phyloP scores from a whole-genome alignment of 2,888 invertebrate species.

The Luperina testacea region DNA sequence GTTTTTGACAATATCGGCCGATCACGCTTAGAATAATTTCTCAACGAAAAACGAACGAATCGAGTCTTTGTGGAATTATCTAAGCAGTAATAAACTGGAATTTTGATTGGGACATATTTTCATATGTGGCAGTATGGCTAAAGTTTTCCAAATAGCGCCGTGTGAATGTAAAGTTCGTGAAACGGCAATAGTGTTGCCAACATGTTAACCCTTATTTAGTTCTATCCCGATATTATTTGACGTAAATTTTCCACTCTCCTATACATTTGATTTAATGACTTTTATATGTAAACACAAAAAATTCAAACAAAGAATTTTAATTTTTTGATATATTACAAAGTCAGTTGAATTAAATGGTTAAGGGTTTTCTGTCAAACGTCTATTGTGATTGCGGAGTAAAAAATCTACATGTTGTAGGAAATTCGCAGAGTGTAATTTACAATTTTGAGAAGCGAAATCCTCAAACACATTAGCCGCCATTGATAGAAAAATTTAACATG shows the following conservation, averaged over 20 bases:
- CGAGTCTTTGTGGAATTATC: constrained; percentile 15
- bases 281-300: constrained; percentile 38
- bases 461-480: constrained; percentile 23
- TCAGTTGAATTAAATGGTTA: constrained; percentile 21
- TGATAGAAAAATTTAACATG: constrained; percentile 19
- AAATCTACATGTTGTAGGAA: constrained; percentile 39
- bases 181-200: constrained; percentile 42
- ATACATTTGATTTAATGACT: constrained; percentile 45
- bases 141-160: constrained; percentile 20
- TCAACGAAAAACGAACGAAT: constrained; percentile 3
- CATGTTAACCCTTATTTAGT: constrained; percentile 5
- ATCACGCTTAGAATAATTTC: constrained; percentile 21
- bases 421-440: constrained; percentile 11
- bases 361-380: not conserved
- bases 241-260: constrained; percentile 26
- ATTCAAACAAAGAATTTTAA: constrained; percentile 29
- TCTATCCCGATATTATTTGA: constrained; percentile 9
- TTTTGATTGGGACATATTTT: constrained; percentile 26
- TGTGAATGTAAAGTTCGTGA: not conserved
- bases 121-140: not conserved
- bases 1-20: constrained; percentile 2
- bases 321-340: constrained; percentile 36
- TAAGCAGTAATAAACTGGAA: constrained; percentile 27
- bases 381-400: constrained; percentile 17
- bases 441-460: not conserved